Base-by-base conservation (phyloP, 2,888 invertebrate species). In the Hedychridium roseum region DNA sequence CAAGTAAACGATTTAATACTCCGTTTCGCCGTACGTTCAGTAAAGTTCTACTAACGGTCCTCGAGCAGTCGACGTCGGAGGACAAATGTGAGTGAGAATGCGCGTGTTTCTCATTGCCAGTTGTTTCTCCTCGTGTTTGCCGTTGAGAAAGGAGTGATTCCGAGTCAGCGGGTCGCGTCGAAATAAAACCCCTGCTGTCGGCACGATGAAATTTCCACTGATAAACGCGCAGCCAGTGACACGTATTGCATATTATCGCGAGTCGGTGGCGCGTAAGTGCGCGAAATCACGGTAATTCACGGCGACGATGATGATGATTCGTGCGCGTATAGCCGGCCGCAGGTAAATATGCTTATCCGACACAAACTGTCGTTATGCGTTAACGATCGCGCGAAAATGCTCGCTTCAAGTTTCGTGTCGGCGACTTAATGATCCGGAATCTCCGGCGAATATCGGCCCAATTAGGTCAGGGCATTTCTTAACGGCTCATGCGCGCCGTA, bases 391-490 rank as follows among this genome's bases (percentile, higher is more conserved):
- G n/a, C 34, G 34, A n/a, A n/a, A n/a, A n/a, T n/a, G 20, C 32
- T 15, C 36, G 26, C 23, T 15, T 36, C 41, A 17, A 43, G 30
- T 20, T 50, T 44, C 43, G 43, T 32, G 16, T 38, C 30, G 47
- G 31, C 32, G 36, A 63, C 50, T 61, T 68, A 70, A 69, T 65
- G 66, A 70, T 56, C 56, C 50, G 52, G 55, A 51, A 60, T 60
- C 54, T 58, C 50, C 45, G 43, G 49, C 45, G 60, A 69, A 64
- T 67, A 64, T 64, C 46, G 53, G 54, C 60, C 60, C 64, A 70
- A 73, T 72, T 66, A 68, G 67, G 57, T 54, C 62, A 55, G 47
- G 49, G 61, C 48, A 56, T 59, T 64, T 41, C 61, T 60, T 57
- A 61, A 61, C 54, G 55, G 50, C 43, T 44, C 48, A 49, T 51